A percentile compares a stretch with the other conserved stretches of the same genome.
Evolutionary conservation across 2,888 invertebrate species (phyloP).

Genomic region (Eurois occulta): DNA sequence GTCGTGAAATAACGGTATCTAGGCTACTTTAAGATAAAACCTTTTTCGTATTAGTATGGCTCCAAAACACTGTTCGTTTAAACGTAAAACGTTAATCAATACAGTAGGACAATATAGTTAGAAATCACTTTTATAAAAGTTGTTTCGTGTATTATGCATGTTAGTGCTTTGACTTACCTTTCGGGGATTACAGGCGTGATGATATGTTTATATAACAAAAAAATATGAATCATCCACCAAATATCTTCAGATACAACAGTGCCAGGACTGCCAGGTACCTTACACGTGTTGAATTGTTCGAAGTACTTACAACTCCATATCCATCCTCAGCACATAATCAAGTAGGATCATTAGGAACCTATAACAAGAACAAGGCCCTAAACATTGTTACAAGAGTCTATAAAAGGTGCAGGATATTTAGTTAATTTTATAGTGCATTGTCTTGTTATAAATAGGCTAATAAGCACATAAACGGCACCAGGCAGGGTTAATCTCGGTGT

Average conservation of each 20-base stretch:
- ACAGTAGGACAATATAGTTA: too few relatives aligned
- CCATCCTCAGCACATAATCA: conserved; percentile 2
- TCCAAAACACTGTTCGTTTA: not conserved
- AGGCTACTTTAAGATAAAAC: not conserved
- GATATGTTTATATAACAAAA: not conserved
- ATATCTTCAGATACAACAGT: not conserved
- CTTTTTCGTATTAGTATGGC: not conserved
- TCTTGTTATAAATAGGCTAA: conserved; percentile 65
- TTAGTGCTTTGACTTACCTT: not conserved
- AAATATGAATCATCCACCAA: not conserved
- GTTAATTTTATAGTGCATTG: conserved; percentile 60
- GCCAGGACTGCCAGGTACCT: not conserved
- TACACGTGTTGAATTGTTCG: conserved; percentile 4
- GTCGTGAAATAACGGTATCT: not conserved
- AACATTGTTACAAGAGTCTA: conserved; percentile 49
- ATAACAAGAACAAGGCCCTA: conserved; percentile 39
- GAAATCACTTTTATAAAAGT: not conserved
- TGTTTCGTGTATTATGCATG: not conserved
- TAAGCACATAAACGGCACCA: conserved; percentile 54
- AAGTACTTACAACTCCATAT: conserved; percentile 11
- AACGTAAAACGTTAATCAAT: not conserved
- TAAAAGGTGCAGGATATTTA: conserved; percentile 48
- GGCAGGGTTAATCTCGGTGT: conserved; percentile 76
- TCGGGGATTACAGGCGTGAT: not conserved
- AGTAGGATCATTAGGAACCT: conserved; percentile 39